These are phyloP conservation scores for Drosophila atroscutellata DNA, from an alignment of 2,888 invertebrate genomes.

Conservation along the genomic window DNA sequence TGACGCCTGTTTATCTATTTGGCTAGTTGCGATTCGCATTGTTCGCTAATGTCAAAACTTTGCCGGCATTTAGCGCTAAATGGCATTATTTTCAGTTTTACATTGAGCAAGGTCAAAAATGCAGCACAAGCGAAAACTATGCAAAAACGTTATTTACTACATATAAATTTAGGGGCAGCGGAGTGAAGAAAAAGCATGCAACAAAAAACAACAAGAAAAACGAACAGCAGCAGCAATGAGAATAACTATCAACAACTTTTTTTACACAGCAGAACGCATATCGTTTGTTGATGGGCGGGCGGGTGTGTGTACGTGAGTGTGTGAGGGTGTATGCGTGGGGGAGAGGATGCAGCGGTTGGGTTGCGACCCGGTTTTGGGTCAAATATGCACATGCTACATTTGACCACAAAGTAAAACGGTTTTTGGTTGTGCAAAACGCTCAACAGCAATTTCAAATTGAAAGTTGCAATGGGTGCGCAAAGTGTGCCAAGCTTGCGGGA, in stretches of 20 bases:
- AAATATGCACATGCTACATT: constrained; percentile 78
- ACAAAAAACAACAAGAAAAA: constrained; percentile 13
- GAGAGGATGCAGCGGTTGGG: constrained; percentile 2
- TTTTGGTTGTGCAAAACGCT: constrained; percentile 65
- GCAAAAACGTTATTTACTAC: constrained; percentile 75
- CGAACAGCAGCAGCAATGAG: constrained; percentile 43
- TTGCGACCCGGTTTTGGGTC: constrained; percentile 51
- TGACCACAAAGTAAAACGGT: constrained; percentile 81
- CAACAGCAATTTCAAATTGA: constrained; percentile 66
- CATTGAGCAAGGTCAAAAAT: constrained; percentile 66
- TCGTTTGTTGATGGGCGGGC: constrained; percentile 58
- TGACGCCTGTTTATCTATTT: constrained; percentile 33
- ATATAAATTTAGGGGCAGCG: constrained; percentile 65
- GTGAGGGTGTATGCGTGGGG: constrained; percentile 7
- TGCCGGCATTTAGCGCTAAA: constrained; percentile 72
- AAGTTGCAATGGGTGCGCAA: constrained; percentile 67
- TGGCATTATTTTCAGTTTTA: constrained; percentile 73
- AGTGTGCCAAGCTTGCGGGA: not conserved
- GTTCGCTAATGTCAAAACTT: constrained; percentile 66
- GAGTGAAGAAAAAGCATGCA: constrained; percentile 8
- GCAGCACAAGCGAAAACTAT: constrained; percentile 40
- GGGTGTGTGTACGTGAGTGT: constrained; percentile 23
- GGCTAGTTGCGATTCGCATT: constrained; percentile 60
- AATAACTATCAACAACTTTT: constrained; percentile 66
- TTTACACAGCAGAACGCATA: constrained; percentile 58